Conservation (phyloP, 2,113 vertebrate species). For the Notothenia coriiceps region DNA sequence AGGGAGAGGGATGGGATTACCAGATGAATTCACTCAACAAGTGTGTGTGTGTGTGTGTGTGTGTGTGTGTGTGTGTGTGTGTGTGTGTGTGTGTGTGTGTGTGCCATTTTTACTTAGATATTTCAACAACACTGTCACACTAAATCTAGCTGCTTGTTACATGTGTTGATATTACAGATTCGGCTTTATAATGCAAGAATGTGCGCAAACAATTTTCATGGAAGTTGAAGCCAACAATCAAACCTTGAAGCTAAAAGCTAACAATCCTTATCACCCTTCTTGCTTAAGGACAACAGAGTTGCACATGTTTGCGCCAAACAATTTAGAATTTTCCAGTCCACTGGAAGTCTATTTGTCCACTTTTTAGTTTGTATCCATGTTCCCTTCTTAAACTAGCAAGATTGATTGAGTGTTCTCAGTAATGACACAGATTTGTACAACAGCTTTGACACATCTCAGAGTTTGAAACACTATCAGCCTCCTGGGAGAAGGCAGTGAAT, state of each 20-base stretch:
- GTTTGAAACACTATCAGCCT: conserved; percentile 44
- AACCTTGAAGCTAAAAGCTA: not conserved
- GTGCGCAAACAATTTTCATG: conserved; percentile 2
- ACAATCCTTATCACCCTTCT: not conserved
- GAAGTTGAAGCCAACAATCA: conserved; percentile 2
- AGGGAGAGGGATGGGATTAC: too few species aligned
- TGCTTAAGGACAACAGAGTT: not conserved
- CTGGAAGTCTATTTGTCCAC: too few species aligned
- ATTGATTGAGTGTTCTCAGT: conserved; percentile 40
- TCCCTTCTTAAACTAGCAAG: conserved; percentile 11
- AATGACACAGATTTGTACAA: conserved; percentile 36
- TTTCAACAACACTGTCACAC: conserved; percentile 40
- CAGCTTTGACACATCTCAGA: conserved; percentile 51
- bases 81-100: not conserved
- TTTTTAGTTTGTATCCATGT: not conserved
- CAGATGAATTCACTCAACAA: too few species aligned
- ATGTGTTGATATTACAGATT: conserved; percentile 26
- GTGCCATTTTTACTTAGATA: not conserved
- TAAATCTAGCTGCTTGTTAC: conserved; percentile 7
- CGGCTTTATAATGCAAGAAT: conserved; percentile 11
- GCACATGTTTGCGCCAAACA: too few species aligned
- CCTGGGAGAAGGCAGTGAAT: conserved; percentile 27
- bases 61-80: too few species aligned
- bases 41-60: not conserved
- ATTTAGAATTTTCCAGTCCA: too few species aligned